A percentile compares a stretch with the other conserved stretches of the same genome.
phyloP scores from a whole-genome alignment of 2,797 vertebrate species.

The Scomberomorus guttatus region DNA sequence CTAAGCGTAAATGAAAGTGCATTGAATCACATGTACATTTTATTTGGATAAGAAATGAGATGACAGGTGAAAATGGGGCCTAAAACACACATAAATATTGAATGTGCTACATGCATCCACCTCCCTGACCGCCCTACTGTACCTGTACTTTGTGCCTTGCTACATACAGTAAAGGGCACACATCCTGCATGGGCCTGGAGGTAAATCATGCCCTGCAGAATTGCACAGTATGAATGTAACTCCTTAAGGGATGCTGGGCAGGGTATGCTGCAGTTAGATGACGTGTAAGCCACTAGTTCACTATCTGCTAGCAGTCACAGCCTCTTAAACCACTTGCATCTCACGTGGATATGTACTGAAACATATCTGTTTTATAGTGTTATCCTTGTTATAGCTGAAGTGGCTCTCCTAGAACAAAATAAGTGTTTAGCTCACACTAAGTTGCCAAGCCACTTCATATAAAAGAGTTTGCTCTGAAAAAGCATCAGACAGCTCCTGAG shows the following conservation, averaged over 20 bases:
- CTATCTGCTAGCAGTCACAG: background rate
- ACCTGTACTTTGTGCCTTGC: too few relatives aligned
- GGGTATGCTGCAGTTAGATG: background rate
- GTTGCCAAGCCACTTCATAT: slow-evolving; percentile 20
- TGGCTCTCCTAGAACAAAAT: background rate
- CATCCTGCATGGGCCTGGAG: background rate
- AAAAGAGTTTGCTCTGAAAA: background rate
- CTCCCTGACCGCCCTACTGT: too few relatives aligned
- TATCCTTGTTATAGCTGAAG: slow-evolving; percentile 8
- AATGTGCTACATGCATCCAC: too few relatives aligned
- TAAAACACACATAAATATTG: too few relatives aligned
- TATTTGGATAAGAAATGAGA: too few relatives aligned
- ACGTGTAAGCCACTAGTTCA: background rate
- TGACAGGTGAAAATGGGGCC: too few relatives aligned
- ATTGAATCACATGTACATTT: too few relatives aligned
- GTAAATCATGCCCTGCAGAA: background rate
- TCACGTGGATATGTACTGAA: background rate
- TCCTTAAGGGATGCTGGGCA: background rate
- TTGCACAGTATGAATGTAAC: background rate
- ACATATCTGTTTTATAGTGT: background rate
- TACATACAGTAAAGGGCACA: too few relatives aligned
- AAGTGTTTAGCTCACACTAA: slow-evolving; percentile 2
- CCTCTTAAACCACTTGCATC: background rate
- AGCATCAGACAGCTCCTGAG: slow-evolving; percentile 37
- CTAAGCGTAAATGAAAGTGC: too few relatives aligned